Evolutionary conservation across 2,888 invertebrate genomes (phyloP).

Genomic region (Melieria picta): DNA sequence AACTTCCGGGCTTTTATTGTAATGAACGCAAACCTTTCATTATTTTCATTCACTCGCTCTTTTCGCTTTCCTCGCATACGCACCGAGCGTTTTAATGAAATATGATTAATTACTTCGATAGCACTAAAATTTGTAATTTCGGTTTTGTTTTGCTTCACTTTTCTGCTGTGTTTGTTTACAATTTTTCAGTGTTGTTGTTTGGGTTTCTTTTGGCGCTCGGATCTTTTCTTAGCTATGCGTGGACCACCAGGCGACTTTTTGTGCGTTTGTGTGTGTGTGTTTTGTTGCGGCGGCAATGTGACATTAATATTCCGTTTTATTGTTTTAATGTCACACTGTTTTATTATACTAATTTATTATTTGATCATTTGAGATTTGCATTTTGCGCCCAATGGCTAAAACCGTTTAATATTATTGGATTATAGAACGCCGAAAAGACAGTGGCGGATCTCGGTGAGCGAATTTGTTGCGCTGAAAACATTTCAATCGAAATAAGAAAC

Average conservation of each 20-base stretch:
- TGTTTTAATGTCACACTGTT: constrained; percentile 36
- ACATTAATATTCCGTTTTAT: neutral
- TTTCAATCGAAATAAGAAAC: too few relatives aligned
- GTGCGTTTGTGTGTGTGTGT: constrained; percentile 27
- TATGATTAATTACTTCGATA: constrained; percentile 55
- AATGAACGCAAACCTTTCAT: constrained; percentile 23
- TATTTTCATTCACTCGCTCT: constrained; percentile 23
- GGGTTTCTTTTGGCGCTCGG: neutral
- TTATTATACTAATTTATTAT: constrained; percentile 30
- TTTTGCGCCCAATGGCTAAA: too few relatives aligned
- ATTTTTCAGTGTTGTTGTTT: constrained; percentile 31
- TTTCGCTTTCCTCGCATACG: neutral
- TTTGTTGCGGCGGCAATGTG: constrained; percentile 29
- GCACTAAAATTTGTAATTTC: constrained; percentile 48
- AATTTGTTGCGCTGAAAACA: too few relatives aligned
- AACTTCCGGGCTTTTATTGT: constrained; percentile 59
- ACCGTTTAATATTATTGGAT: too few relatives aligned
- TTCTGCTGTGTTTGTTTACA: neutral
- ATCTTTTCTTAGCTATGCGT: neutral
- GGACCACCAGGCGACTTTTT: too few relatives aligned
- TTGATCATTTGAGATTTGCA: too few relatives aligned
- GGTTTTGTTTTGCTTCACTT: constrained; percentile 7
- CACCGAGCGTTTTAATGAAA: constrained; percentile 30
- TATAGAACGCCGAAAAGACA: too few relatives aligned
- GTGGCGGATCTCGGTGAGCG: too few relatives aligned